These are phyloP conservation scores for Mactra quadrangularis DNA, from an alignment of 1,140 invertebrate genomes.

Conservation along the genomic window DNA sequence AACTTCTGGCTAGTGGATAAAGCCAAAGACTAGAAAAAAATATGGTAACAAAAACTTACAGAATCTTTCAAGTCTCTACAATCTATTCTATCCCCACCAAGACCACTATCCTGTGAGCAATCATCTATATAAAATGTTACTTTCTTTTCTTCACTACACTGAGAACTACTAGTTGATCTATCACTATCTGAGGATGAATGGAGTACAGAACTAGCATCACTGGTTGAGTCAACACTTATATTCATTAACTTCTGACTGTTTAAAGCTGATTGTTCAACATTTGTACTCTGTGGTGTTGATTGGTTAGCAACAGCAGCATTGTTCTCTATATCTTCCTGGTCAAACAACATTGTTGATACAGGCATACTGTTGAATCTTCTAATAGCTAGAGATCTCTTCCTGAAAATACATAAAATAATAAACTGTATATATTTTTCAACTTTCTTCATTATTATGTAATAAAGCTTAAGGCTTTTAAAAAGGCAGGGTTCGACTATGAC, in stretches of 20 bases:
- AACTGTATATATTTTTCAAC: too few species aligned
- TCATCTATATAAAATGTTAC: slow-evolving; percentile 69
- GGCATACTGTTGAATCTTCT: slow-evolving; percentile 74
- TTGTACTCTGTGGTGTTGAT: slow-evolving; percentile 38
- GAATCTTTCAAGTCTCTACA: slow-evolving; percentile 59
- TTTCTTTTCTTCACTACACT: slow-evolving; percentile 2
- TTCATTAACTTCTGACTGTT: background rate
- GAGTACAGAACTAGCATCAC: slow-evolving; percentile 4
- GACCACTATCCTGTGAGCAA: slow-evolving; percentile 79
- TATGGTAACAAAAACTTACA: too few species aligned
- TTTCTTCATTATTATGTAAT: too few species aligned
- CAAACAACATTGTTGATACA: slow-evolving; percentile 69
- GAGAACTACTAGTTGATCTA: background rate
- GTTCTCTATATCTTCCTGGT: slow-evolving; percentile 69
- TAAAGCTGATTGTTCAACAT: slow-evolving; percentile 19
- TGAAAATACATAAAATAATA: slow-evolving; percentile 22
- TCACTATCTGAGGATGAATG: slow-evolving; percentile 24
- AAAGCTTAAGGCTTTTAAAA: too few species aligned
- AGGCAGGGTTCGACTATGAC: too few species aligned
- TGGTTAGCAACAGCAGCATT: slow-evolving; percentile 57
- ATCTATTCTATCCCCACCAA: slow-evolving; percentile 67
- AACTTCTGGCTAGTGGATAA: too few species aligned
- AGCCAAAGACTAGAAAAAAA: too few species aligned
- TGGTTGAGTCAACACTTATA: slow-evolving; percentile 3
- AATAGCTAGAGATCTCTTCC: slow-evolving; percentile 65